Evolutionary conservation across 2,113 vertebrate species (phyloP).

Genomic region (Hylia prasina): DNA sequence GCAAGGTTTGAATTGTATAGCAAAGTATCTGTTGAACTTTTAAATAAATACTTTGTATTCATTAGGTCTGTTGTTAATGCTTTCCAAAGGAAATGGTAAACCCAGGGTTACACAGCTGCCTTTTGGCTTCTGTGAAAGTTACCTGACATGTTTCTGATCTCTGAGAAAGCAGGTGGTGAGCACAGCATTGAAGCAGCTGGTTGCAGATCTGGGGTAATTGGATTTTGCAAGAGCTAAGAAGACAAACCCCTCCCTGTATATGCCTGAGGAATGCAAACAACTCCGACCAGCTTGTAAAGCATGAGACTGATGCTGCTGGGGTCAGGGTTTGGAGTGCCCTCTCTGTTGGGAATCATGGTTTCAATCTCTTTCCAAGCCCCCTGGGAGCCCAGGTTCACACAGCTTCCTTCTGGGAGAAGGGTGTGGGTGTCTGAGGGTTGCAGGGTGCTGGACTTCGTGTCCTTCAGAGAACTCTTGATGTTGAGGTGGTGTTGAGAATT

Average conservation of each 20-base stretch:
- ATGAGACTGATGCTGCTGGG: not conserved
- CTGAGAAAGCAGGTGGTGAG: not conserved
- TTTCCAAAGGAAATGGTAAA: not conserved
- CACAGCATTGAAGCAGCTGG: not conserved
- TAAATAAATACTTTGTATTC: not conserved
- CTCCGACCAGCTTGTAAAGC: not conserved
- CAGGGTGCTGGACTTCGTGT: not conserved
- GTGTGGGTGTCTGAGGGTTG: rapidly evolving
- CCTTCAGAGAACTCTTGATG: not conserved
- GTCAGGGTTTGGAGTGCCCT: not conserved
- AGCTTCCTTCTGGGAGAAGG: not conserved
- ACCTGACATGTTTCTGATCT: not conserved
- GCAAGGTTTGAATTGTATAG: not conserved
- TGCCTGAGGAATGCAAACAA: not conserved
- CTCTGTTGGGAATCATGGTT: not conserved
- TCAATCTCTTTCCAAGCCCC: not conserved
- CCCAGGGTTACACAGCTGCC: not conserved
- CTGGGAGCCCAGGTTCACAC: not conserved
- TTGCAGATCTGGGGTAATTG: not conserved
- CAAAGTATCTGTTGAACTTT: not conserved
- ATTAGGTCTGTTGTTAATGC: not conserved
- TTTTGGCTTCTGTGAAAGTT: not conserved
- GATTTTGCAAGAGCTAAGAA: constrained; percentile 3
- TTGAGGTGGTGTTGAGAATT: not conserved
- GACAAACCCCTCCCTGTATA: not conserved